A percentile compares a stretch with the other conserved stretches of the same genome.
These are phyloP conservation scores for Tetragnatha versicolor DNA, from an alignment of 1,140 invertebrate species.

Conservation along the genomic window DNA sequence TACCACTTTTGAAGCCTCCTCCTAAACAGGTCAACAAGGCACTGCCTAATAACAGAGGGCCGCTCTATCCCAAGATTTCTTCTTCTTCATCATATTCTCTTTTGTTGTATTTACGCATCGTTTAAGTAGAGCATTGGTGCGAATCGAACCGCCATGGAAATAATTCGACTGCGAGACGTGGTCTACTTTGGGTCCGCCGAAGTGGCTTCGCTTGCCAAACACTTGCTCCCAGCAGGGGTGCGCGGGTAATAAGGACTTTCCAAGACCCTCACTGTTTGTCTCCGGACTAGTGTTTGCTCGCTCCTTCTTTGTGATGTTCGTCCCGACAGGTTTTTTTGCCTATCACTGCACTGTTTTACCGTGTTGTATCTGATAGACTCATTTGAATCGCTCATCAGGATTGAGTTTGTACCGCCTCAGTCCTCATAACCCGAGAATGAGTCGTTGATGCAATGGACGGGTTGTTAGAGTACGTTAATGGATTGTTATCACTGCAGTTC, in stretches of 20 bases:
- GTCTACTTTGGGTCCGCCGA: constrained; percentile 9
- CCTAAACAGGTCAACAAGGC: constrained; percentile 12
- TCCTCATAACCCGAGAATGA: too few species aligned
- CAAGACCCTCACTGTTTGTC: constrained; percentile 39
- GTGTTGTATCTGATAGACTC: background rate
- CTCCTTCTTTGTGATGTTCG: background rate
- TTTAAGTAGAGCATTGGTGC: constrained; percentile 35
- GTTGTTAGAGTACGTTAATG: too few species aligned
- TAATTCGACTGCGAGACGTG: background rate
- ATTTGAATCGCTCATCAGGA: too few species aligned
- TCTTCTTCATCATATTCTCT: background rate
- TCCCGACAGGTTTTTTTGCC: background rate
- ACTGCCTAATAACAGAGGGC: constrained; percentile 3
- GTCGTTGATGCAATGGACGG: too few species aligned
- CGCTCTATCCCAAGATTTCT: background rate
- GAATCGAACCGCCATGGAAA: constrained; percentile 11
- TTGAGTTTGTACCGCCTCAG: too few species aligned
- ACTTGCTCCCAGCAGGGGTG: constrained; percentile 27
- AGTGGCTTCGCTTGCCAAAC: background rate
- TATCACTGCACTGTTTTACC: background rate
- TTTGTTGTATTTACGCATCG: constrained; percentile 27
- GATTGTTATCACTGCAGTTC: too few species aligned
- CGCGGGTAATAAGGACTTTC: constrained; percentile 43
- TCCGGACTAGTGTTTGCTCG: constrained; percentile 10
- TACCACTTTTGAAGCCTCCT: too few species aligned